Evolutionary conservation across 2,113 vertebrate species (phyloP).

Genomic region (Ophthalmolycus amberensis): DNA sequence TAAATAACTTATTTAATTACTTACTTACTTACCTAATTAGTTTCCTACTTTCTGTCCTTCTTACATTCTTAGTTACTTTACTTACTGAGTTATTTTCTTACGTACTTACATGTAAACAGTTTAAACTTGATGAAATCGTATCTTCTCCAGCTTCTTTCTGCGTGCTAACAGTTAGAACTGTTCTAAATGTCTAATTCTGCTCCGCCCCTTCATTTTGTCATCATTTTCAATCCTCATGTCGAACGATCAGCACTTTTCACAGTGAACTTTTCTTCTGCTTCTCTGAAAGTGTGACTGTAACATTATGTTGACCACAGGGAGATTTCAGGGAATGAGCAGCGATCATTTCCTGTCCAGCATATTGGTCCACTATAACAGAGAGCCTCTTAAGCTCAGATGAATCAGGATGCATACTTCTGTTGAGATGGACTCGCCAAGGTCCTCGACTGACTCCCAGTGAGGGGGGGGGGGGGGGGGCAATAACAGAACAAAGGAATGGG

Average conservation of each 20-base stretch:
- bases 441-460: neutral
- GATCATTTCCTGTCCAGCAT: constrained; percentile 10
- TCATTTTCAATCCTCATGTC: too few relatives aligned
- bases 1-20: too few relatives aligned
- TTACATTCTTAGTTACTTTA: too few relatives aligned
- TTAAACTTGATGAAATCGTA: too few relatives aligned
- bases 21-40: too few relatives aligned
- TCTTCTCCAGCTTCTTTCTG: too few relatives aligned
- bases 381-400: constrained; percentile 1
- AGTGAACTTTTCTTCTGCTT: neutral
- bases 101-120: too few relatives aligned
- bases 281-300: neutral
- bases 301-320: neutral
- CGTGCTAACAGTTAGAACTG: too few relatives aligned
- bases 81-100: too few relatives aligned
- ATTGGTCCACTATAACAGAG: constrained; percentile 1
- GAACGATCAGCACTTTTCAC: neutral
- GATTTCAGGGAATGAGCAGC: constrained; percentile 24
- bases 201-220: neutral
- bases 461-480: neutral
- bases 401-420: neutral
- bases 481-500: neutral
- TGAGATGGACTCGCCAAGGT: neutral
- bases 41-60: too few relatives aligned
- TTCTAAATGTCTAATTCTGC: too few relatives aligned